Conservation (phyloP, 1,140 invertebrate species). For the Anoplophora glabripennis region DNA sequence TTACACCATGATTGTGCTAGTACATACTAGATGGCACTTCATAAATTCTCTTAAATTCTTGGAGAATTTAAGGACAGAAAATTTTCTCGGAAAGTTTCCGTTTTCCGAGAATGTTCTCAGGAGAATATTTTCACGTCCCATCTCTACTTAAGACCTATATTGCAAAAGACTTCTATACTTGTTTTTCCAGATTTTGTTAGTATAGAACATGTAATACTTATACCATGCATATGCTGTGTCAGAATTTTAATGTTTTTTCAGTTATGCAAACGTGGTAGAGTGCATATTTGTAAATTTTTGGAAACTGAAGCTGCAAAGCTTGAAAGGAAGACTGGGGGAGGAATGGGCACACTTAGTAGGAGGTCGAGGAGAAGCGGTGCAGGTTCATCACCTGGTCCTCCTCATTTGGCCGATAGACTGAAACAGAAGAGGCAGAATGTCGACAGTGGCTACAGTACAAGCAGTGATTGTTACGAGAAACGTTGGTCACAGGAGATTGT, state of each 20-base stretch:
- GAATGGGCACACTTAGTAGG: slow-evolving; percentile 47
- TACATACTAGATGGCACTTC: too few relatives aligned
- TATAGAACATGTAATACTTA: background rate
- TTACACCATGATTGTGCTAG: too few relatives aligned
- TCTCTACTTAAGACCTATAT: too few relatives aligned
- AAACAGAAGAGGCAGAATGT: slow-evolving; percentile 69
- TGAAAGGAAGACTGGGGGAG: slow-evolving; percentile 50
- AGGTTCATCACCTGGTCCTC: slow-evolving; percentile 36
- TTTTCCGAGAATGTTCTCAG: too few relatives aligned
- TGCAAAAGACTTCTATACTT: too few relatives aligned
- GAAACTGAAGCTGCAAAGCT: slow-evolving; percentile 81
- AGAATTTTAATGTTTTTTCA: slow-evolving; percentile 49
- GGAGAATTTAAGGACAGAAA: too few relatives aligned
- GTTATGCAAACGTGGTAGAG: slow-evolving; percentile 86
- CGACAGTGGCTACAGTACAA: slow-evolving; percentile 87
- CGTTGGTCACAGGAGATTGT: slow-evolving; percentile 80
- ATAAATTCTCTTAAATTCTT: too few relatives aligned
- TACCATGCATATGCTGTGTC: slow-evolving; percentile 1
- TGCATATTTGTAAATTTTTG: slow-evolving; percentile 93
- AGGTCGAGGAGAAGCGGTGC: slow-evolving; percentile 35
- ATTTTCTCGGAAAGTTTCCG: too few relatives aligned
- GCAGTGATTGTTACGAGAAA: slow-evolving; percentile 75
- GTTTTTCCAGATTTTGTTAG: too few relatives aligned
- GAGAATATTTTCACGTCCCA: too few relatives aligned
- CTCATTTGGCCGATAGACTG: slow-evolving; percentile 40